Base-by-base conservation (phyloP, 1,140 invertebrate genomes). In the Drosophila guanche region DNA sequence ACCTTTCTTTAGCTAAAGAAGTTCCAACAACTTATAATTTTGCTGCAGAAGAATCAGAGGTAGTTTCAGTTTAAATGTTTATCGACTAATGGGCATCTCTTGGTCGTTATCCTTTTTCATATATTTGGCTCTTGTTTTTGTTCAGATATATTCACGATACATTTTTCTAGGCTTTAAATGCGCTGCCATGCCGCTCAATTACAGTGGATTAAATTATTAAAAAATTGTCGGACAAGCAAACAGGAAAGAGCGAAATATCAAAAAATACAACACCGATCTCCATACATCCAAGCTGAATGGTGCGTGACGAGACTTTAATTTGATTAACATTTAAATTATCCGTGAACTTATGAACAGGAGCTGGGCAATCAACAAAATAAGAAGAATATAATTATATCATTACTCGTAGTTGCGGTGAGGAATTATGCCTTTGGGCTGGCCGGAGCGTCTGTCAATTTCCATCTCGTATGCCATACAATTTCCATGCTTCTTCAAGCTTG, bases 191-290 rank as follows among this genome's bases (percentile, higher is more conserved):
- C 66, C 55, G 77, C 83, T 86, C 81, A 86, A 86, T 86, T 86
- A 73, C 81, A 88, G 74, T 79, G 83, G 83, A 88, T 86, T 86
- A 88, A 86, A 86, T 86, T 86, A 86, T 86, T 83, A 83, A 86
- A 86, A 85, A 80, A 72, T 77, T 58, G 63, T 67, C 54, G 40
- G 46, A 37, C 51, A 54, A 58, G 54, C 23, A 75, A 88, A 75
- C 69, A 75, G 50, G 62, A 27, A 65, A 63, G 65, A 73, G 51
- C 41, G 63, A 52, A 52, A 74, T 46, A 56, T 42, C 51, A 57
- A 65, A 55, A 65, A 33, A 14, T 63, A 46, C 25, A 33, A 10
- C 29, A 0, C 29, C 3, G 10, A 10, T 4, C 25, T 0, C 5
- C 67, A 57, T 54, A 72, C 54, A 53, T 59, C 40, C 33, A 29